These are phyloP conservation scores for Didymodactylos carnosus DNA, from an alignment of 2,888 invertebrate genomes.

Conservation along the genomic window DNA sequence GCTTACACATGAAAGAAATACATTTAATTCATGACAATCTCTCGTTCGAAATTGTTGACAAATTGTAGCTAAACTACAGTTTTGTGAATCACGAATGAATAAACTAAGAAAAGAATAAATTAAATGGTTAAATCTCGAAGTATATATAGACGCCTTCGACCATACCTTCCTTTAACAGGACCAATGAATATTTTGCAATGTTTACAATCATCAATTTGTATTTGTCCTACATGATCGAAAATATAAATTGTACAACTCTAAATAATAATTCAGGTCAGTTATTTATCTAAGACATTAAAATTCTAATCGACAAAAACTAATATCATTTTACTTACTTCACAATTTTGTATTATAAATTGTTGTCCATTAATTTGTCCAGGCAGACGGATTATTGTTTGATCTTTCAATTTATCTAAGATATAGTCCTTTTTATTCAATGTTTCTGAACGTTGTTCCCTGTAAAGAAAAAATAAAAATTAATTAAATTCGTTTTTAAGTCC, in stretches of 20 bases:
- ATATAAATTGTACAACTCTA: constrained; percentile 39
- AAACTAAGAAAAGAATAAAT: constrained; percentile 34
- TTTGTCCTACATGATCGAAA: constrained; percentile 37
- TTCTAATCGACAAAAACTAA: not conserved
- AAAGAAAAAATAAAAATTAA: not conserved
- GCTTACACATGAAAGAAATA: constrained; percentile 40
- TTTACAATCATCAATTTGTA: constrained; percentile 43
- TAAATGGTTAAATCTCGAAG: not conserved
- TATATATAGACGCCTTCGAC: no score
- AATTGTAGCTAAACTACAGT: constrained; percentile 38
- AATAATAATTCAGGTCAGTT: constrained; percentile 17
- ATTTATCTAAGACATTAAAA: constrained; percentile 3
- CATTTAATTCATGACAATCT: constrained; percentile 39
- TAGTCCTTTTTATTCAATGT: constrained; percentile 36
- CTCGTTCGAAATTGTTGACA: constrained; percentile 44
- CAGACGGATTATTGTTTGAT: constrained; percentile 33
- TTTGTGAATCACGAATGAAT: constrained; percentile 41
- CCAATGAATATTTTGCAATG: constrained; percentile 42
- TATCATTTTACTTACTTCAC: constrained; percentile 29
- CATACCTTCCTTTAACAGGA: constrained; percentile 42
- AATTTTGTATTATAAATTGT: constrained; percentile 41
- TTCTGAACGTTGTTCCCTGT: constrained; percentile 17
- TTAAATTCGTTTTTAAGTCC: no score
- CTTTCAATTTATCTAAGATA: constrained; percentile 36
- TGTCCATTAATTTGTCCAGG: constrained; percentile 41